Conservation (phyloP, 2,888 invertebrate species). For the Eudemis profundana region DNA sequence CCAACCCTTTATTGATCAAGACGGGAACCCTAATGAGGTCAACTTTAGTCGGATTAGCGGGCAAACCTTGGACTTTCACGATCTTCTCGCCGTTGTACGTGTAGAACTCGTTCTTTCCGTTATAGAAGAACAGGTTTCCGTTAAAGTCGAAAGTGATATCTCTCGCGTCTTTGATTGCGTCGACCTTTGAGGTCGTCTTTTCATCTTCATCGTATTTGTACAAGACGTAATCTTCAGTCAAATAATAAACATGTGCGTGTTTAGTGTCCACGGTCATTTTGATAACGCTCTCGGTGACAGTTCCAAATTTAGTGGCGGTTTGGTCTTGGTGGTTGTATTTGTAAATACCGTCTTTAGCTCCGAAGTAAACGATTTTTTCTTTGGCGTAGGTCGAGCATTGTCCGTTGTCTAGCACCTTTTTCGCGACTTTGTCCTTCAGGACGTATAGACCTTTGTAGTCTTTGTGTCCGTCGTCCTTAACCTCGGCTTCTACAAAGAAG, state of each 20-base stretch:
- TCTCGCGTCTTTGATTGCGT: conserved; percentile 58
- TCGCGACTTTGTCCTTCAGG: conserved; percentile 44
- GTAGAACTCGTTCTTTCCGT: conserved; percentile 58
- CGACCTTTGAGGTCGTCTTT: conserved; percentile 59
- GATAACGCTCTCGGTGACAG: conserved; percentile 51
- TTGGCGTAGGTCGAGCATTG: conserved; percentile 45
- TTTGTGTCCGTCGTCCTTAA: conserved; percentile 37
- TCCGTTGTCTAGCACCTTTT: conserved; percentile 48
- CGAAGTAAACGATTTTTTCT: conserved; percentile 45
- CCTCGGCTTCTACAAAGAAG: conserved; percentile 43
- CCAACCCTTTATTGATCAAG: conserved; percentile 55
- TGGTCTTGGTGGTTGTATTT: conserved; percentile 42
- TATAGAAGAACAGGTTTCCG: conserved; percentile 66
- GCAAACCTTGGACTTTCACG: conserved; percentile 61
- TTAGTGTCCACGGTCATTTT: conserved; percentile 47
- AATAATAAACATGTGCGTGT: conserved; percentile 60
- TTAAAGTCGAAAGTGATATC: conserved; percentile 65
- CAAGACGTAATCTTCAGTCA: conserved; percentile 62
- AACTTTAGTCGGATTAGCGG: conserved; percentile 53
- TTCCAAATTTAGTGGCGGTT: conserved; percentile 51
- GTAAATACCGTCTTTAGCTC: conserved; percentile 49
- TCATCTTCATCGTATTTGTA: conserved; percentile 68
- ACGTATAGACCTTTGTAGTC: conserved; percentile 46
- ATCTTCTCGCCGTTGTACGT: conserved; percentile 56
- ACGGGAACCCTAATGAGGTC: conserved; percentile 63